These are phyloP conservation scores for Cervus canadensis DNA, from an alignment of 2,113 vertebrate species.

Conservation along the genomic window DNA sequence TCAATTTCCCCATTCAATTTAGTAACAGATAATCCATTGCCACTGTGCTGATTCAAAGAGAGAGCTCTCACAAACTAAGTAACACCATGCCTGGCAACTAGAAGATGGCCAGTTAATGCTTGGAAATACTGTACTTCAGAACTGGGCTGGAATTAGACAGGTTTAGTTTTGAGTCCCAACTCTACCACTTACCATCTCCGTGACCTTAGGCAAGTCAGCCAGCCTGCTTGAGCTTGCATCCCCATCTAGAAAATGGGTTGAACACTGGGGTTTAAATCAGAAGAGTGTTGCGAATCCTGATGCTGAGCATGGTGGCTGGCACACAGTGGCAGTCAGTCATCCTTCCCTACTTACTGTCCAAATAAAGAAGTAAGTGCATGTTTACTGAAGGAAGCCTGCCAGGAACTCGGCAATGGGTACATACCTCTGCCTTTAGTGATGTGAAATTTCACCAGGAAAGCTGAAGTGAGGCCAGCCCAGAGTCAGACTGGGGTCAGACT, in stretches of 20 bases:
- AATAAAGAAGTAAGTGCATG: fast-evolving
- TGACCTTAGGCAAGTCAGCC: background rate
- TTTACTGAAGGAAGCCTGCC: background rate
- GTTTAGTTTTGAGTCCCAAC: background rate
- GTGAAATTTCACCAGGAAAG: background rate
- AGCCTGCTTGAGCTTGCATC: background rate
- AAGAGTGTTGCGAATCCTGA: background rate
- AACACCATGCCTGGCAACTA: fast-evolving
- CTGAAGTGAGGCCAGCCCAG: background rate
- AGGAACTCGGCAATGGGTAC: background rate
- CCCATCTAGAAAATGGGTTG: background rate
- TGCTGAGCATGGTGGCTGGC: background rate
- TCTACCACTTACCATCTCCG: background rate
- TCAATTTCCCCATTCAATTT: background rate
- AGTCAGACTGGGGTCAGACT: background rate
- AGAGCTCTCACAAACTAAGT: fast-evolving
- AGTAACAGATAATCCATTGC: background rate
- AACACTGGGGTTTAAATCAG: background rate
- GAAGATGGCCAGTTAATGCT: background rate
- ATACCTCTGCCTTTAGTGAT: background rate
- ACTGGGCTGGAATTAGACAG: background rate
- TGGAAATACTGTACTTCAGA: background rate
- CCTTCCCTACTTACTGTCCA: background rate
- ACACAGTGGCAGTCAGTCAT: fast-evolving
- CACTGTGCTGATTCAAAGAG: too few species aligned